Base-by-base conservation (phyloP, 2,888 invertebrate species). In the Dryobota labecula region DNA sequence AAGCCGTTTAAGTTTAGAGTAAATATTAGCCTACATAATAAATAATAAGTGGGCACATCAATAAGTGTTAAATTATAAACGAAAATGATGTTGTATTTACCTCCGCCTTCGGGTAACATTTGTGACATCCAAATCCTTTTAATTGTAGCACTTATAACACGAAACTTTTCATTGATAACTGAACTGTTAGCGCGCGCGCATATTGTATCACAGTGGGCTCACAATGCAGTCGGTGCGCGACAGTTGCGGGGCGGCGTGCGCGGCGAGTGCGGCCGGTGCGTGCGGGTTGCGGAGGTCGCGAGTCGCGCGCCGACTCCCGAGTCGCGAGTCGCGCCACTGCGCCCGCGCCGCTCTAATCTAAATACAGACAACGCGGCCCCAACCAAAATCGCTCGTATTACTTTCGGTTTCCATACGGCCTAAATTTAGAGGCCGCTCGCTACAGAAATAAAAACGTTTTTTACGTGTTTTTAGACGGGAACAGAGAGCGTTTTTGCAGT, bases 401-500 rank as follows among this genome's bases (percentile, higher is more conserved):
- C 94, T 95, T 95, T 94, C 94, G 90, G 93, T 94, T 94, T 93
- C 92, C 94, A 94, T 95, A 94, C 95, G 94, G 92, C 95, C 95
- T 95, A 96, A 95, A 94, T 94, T 95, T 96, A 96, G 95, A 94
- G 94, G 93, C 92, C 92, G 94, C 93, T 94, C 90, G 92, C 92
- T 92, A 93, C 94, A 92, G 92, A 96, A 96, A 95, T 95, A 95
- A 95, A 95, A 94, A 91, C 90, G 93, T 93, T 94, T 95, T 95
- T 95, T 95, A 95, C 94, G 94, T 94, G 94, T 94, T 95, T 95
- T 93, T 93, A 94, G 94, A 92, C 94, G 92, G 92, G 94, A 93
- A 93, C 92, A 91, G 94, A 90, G 91, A 89, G 90, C 90, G 91
- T 91, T 92, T 91, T 92, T 90, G 92, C 92, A 91, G 91, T 90